Evolutionary conservation across 1,140 invertebrate genomes (phyloP), one percentile per base, ranked within the genome.

Genomic region (Chrysoperla carnea): DNA sequence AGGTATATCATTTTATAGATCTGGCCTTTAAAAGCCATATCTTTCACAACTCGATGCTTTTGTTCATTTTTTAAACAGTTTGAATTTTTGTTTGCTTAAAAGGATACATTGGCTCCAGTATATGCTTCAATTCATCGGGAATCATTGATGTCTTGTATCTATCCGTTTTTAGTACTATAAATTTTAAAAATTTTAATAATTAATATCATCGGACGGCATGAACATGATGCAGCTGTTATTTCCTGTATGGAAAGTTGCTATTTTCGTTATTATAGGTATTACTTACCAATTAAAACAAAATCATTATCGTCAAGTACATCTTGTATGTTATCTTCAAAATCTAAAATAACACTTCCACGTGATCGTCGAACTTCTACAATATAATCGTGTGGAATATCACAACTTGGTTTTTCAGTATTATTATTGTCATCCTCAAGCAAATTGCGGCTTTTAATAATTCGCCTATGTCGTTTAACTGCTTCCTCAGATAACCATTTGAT

Each of bases 261-360:
- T 29, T 27, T 28, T 41, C 9, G 29, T 42, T 28, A 42, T 44
- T 31, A 35, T n/a, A n/a, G n/a, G n/a, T n/a, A 36, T 9, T 38
- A 50, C 63, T 63, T 59, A 75, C 73, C 72, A 29, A 76, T 64
- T 28, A 70, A 70, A 17, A 78, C 70, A 52, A 73, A 77, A 45
- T 78, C 76, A 55, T 76, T 71, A 53, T 78, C 73, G 47, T 75
- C 70, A 6, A 78, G 56, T 14, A 78, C 69, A 41, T 70, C 63
- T 39, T 50, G 56, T 28, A 78, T 62, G 8, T 56, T 8, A 52
- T 78, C 76, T 46, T 69, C 66, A 4, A 64, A 64, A 52, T 78
- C 75, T 37, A 78, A 51, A 36, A 78, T 67, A 8, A 73, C 74
- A 2, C 73, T 72, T 6, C 75, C 75, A 48, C 67, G 59, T 0